Evolutionary conservation across 2,888 invertebrate genomes (phyloP).

Genomic region (Acrocera orbiculus): DNA sequence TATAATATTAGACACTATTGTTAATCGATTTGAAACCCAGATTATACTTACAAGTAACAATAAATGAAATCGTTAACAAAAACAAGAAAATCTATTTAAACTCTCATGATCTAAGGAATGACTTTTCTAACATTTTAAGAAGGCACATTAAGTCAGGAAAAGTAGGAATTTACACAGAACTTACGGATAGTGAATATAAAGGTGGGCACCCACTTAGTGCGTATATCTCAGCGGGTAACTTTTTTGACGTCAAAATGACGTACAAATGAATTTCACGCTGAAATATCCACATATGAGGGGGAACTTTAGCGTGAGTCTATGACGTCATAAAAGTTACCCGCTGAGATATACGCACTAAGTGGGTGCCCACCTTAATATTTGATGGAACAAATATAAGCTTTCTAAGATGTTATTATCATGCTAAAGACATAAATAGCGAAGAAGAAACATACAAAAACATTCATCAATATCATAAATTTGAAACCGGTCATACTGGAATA

Average conservation of each 20-base stretch:
- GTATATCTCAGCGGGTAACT: too few relatives aligned
- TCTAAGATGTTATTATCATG: not conserved
- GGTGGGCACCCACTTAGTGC: not conserved
- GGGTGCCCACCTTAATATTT: too few relatives aligned
- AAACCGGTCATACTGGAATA: slow-evolving; percentile 2
- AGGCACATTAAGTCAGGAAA: not conserved
- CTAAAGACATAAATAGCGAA: slow-evolving; percentile 1
- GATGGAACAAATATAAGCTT: slow-evolving; percentile 2
- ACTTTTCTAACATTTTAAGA: not conserved
- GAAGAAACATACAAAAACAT: slow-evolving; percentile 1
- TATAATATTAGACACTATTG: slow-evolving; percentile 2
- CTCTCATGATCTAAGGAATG: not conserved
- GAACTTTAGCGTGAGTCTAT: too few relatives aligned
- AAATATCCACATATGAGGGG: too few relatives aligned
- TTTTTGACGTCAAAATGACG: too few relatives aligned
- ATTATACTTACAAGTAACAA: slow-evolving; percentile 2
- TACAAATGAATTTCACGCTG: too few relatives aligned
- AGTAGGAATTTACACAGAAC: slow-evolving; percentile 1
- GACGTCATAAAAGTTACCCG: too few relatives aligned
- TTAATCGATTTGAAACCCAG: slow-evolving; percentile 4
- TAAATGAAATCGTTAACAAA: not conserved
- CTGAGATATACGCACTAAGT: too few relatives aligned
- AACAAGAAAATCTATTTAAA: slow-evolving; percentile 3
- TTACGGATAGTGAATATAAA: not conserved
- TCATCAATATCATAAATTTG: slow-evolving; percentile 1